Conservation (phyloP, 2,888 invertebrate genomes). For the Folsomia manolachei region DNA sequence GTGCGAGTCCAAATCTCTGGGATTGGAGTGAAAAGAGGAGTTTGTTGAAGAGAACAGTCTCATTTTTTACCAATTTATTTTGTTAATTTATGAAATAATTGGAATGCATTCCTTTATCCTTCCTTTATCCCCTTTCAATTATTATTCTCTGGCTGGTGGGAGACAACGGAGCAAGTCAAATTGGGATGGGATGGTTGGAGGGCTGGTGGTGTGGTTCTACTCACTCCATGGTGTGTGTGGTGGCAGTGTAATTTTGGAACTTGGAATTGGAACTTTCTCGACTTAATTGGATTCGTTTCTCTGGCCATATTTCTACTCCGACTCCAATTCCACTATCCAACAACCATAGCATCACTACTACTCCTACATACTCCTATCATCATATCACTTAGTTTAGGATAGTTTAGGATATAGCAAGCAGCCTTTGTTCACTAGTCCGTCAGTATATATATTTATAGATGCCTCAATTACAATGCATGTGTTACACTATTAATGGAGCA, state of each 20-base stretch:
- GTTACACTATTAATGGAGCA: background rate
- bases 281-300: slow-evolving; percentile 15
- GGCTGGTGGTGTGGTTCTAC: too few relatives aligned
- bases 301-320: background rate
- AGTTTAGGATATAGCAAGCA: too few relatives aligned
- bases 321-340: background rate
- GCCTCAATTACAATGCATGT: background rate
- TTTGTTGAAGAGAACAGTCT: background rate
- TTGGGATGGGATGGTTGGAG: too few relatives aligned
- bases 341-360: too few relatives aligned
- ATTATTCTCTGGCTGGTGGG: background rate
- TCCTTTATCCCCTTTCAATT: slow-evolving; percentile 1
- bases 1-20: background rate
- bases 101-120: slow-evolving; percentile 8
- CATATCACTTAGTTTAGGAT: too few relatives aligned
- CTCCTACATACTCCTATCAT: too few relatives aligned
- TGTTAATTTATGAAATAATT: slow-evolving; percentile 16
- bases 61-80: slow-evolving; percentile 19
- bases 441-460: too few relatives aligned
- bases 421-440: too few relatives aligned
- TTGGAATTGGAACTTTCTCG: background rate
- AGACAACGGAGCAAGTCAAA: too few relatives aligned
- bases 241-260: background rate
- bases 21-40: background rate
- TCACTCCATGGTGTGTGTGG: background rate